A percentile compares a stretch with the other conserved stretches of the same genome.
Conservation (phyloP, 2,888 invertebrate genomes). For the Scaptomyza polygonia region DNA sequence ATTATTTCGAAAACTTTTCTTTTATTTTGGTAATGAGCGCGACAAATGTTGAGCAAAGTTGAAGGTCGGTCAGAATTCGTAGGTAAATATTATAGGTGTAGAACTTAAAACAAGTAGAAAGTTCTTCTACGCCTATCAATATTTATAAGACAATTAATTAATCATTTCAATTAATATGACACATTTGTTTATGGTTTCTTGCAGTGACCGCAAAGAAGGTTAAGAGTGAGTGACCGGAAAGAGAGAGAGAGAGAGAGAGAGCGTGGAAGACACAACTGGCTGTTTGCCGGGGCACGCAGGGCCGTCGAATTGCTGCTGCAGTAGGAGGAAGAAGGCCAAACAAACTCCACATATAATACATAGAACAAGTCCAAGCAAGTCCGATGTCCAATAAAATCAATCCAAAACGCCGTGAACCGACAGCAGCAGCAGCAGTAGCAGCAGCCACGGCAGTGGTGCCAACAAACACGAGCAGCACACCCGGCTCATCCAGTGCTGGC, state of each 20-base stretch:
- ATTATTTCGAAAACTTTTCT: conserved; percentile 27
- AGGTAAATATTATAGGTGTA: conserved; percentile 9
- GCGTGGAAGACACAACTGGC: conserved; percentile 4
- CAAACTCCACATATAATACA: conserved; percentile 14
- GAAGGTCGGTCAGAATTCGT: conserved; percentile 47
- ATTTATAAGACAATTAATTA: background rate
- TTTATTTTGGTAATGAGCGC: conserved; percentile 25
- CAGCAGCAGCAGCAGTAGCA: conserved; percentile 71
- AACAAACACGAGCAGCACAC: conserved; percentile 69
- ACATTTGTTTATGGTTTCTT: conserved; percentile 24
- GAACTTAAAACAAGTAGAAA: background rate
- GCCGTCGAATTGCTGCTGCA: conserved; percentile 23
- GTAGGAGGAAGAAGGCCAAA: conserved; percentile 17
- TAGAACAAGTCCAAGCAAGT: conserved; percentile 38
- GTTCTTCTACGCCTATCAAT: background rate
- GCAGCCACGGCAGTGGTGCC: conserved; percentile 73
- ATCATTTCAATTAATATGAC: conserved; percentile 14
- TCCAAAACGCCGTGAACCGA: conserved; percentile 83
- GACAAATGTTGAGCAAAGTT: conserved; percentile 34
- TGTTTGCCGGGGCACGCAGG: conserved; percentile 13
- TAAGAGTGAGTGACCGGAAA: background rate
- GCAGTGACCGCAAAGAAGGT: conserved; percentile 31
- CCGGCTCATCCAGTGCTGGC: conserved; percentile 76
- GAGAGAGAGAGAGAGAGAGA: background rate
- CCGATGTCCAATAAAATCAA: conserved; percentile 85